Evolutionary conservation across 1,140 invertebrate species (phyloP), one percentile per base, ranked within the genome.

Genomic region (Zaprionus ghesquierei): DNA sequence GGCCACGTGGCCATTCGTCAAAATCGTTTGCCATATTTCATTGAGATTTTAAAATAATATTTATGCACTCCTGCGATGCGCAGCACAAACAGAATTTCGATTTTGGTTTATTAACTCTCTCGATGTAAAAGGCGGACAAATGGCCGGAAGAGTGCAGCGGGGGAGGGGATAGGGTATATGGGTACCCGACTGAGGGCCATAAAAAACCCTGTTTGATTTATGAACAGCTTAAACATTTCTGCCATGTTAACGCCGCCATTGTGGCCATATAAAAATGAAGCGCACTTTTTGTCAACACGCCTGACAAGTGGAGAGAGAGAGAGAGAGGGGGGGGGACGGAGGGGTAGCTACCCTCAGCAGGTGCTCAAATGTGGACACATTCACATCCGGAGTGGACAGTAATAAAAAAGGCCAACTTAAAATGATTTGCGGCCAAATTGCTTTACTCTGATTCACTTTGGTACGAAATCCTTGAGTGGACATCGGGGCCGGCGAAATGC

Each of bases 171-270:
- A 3, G 35, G 50, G 29, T n/a, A n/a, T n/a, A 23, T 46, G 23
- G 44, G 13, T n/a, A n/a, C n/a, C 35, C 35, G n/a, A 6, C 35
- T 41, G n/a, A 41, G n/a, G 35, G 50, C 63, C 74, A 89, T 87
- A 89, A 89, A 87, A 87, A 89, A 79, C 60, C 54, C 53, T 77
- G 71, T 77, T 80, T 87, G 84, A 87, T 87, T 87, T 87, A 87
- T 89, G 79, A 69, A 59, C 46, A 77, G 73, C 59, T 60, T 70
- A 50, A 79, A 74, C 59, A 65, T 55, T 64, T 60, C 66, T 65
- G 73, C 65, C 76, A 81, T 77, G 65, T 86, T 85, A 73, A 77
- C 65, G 62, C 74, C 62, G 50, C 54, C 66, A 79, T 84, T 85
- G 76, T 69, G 80, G 72, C 60, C 58, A n/a, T 66, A 79, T 81